A percentile compares a stretch with the other conserved stretches of the same genome.
Evolutionary conservation across 2,113 vertebrate species (phyloP).

Genomic region (Melanocharis versteri): DNA sequence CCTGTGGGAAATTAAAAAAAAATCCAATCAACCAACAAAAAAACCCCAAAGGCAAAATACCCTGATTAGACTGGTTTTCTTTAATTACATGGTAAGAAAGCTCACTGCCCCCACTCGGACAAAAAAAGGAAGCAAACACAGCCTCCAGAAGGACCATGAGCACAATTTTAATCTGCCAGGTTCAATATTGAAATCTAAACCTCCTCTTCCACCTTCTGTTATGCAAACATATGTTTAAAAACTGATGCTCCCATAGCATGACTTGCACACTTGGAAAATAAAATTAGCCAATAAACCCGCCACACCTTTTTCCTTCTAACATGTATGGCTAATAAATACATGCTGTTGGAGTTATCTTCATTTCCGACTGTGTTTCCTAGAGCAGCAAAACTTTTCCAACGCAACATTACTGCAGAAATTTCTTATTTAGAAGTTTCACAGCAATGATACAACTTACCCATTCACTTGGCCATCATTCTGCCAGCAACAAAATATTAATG

Average conservation of each 20-base stretch:
- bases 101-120: fast-evolving
- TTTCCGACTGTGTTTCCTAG: not conserved
- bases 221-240: not conserved
- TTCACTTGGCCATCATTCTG: not conserved
- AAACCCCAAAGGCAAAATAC: not conserved
- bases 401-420: not conserved
- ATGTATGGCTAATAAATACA: not conserved
- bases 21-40: not conserved
- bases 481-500: not conserved
- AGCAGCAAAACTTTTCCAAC: not conserved
- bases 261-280: not conserved
- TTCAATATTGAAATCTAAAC: not conserved
- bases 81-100: not conserved
- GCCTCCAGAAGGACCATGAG: not conserved
- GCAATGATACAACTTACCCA: not conserved
- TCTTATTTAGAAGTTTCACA: not conserved
- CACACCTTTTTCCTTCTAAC: not conserved
- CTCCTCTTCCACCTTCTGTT: not conserved
- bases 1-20: not conserved
- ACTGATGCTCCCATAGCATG: not conserved
- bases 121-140: not conserved
- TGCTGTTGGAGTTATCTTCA: not conserved
- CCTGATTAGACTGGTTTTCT: not conserved
- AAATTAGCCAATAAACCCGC: not conserved
- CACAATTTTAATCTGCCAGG: not conserved